phyloP scores from a whole-genome alignment of 2,113 vertebrate genomes.

The Acrocephalus arundinaceus region DNA sequence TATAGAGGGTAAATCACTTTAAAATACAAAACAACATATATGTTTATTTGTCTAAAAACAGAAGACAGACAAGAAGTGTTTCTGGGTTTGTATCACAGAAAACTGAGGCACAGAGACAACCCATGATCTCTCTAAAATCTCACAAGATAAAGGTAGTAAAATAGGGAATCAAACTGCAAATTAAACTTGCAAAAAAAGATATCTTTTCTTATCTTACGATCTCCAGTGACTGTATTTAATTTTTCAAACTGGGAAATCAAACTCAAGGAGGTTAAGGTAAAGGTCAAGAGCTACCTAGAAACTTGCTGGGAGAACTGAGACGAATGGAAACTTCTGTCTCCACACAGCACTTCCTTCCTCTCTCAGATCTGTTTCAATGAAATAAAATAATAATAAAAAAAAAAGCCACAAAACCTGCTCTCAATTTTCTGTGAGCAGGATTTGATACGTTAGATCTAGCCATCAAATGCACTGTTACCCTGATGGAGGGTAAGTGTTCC shows the following conservation, averaged over 20 bases:
- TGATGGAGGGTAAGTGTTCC: neutral
- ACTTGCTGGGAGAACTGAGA: neutral
- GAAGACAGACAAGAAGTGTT: neutral
- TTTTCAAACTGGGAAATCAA: constrained; percentile 4
- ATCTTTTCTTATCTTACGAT: neutral
- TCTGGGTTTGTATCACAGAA: neutral
- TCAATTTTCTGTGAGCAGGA: neutral
- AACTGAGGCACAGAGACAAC: neutral
- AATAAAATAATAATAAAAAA: neutral
- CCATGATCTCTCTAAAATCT: neutral
- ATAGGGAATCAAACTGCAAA: neutral
- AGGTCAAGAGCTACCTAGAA: neutral
- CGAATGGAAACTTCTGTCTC: neutral
- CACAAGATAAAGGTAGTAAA: neutral
- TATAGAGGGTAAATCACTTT: neutral
- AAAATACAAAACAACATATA: neutral
- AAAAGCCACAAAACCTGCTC: neutral
- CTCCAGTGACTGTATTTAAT: neutral
- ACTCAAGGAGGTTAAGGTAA: neutral
- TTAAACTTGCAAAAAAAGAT: neutral
- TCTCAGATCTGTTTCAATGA: constrained; percentile 5
- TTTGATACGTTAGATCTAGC: neutral
- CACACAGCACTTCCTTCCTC: neutral
- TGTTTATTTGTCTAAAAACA: neutral
- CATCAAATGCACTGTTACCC: neutral